These are phyloP conservation scores for Ormia ochracea DNA, from an alignment of 2,888 invertebrate genomes.

Conservation along the genomic window DNA sequence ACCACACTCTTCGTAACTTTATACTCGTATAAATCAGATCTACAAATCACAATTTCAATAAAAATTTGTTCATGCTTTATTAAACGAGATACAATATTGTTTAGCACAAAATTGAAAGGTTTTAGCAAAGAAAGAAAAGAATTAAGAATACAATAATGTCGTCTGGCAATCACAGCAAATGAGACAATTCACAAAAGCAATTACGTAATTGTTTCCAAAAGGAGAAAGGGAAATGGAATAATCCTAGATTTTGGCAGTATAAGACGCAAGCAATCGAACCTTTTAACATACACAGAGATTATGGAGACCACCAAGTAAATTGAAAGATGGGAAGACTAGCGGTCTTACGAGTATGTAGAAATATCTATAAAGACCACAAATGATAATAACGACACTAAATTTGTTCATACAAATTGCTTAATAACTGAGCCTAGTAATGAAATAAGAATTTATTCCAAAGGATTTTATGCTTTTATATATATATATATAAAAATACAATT, in stretches of 20 bases:
- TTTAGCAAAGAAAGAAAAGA: neutral
- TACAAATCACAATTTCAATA: neutral
- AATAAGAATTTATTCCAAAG: too few species aligned
- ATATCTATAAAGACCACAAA: too few species aligned
- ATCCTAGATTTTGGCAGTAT: neutral
- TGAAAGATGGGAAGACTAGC: too few species aligned
- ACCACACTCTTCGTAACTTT: neutral
- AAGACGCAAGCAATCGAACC: neutral
- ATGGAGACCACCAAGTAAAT: neutral
- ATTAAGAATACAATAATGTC: neutral
- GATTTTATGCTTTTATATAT: too few species aligned
- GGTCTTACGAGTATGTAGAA: too few species aligned
- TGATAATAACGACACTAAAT: too few species aligned
- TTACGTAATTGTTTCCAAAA: neutral
- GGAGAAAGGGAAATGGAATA: neutral
- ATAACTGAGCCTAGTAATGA: too few species aligned
- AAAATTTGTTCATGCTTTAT: neutral
- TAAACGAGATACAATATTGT: neutral
- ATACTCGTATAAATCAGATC: neutral
- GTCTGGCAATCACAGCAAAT: neutral
- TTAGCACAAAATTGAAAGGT: neutral
- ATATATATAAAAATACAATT: too few species aligned
- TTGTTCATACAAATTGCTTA: too few species aligned
- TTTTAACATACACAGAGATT: neutral
- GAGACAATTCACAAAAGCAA: neutral